Percentiles rank a stretch among this genome's conserved stretches.
Evolutionary conservation across 1,140 invertebrate genomes (phyloP).

Genomic region (Goniozus legneri): DNA sequence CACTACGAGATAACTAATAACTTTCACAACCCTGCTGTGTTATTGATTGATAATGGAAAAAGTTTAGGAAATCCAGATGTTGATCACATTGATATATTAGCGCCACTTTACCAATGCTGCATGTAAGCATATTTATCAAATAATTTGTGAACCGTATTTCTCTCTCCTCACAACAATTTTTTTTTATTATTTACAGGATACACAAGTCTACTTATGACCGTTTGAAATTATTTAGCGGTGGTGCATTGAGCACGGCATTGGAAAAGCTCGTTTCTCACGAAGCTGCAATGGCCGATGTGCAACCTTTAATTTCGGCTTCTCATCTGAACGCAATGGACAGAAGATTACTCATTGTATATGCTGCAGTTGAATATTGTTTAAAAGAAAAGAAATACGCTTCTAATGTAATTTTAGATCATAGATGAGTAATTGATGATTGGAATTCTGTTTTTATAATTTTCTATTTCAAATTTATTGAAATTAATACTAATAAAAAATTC

Average conservation of each 20-base stretch:
- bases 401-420: constrained; percentile 41
- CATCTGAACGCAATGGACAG: constrained; percentile 80
- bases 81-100: constrained; percentile 82
- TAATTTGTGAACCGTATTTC: no score
- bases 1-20: constrained; percentile 77
- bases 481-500: no score
- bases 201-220: constrained; percentile 67
- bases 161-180: constrained; percentile 11
- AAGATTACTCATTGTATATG: constrained; percentile 68
- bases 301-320: constrained; percentile 65
- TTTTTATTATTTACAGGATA: constrained; percentile 56
- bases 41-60: constrained; percentile 93
- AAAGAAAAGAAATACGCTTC: constrained; percentile 43
- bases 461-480: no score
- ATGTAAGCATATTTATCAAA: constrained; percentile 61
- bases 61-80: constrained; percentile 81
- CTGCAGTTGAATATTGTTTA: constrained; percentile 70
- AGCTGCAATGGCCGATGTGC: constrained; percentile 50
- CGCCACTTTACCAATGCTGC: constrained; percentile 88
- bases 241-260: constrained; percentile 58
- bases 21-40: constrained; percentile 63
- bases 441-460: no score
- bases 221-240: constrained; percentile 66
- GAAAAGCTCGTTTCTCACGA: constrained; percentile 52
- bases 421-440: no score